A percentile compares a stretch with the other conserved stretches of the same genome.
These are phyloP conservation scores for Drosophila kokeensis DNA, from an alignment of 2,888 invertebrate species.

Conservation along the genomic window DNA sequence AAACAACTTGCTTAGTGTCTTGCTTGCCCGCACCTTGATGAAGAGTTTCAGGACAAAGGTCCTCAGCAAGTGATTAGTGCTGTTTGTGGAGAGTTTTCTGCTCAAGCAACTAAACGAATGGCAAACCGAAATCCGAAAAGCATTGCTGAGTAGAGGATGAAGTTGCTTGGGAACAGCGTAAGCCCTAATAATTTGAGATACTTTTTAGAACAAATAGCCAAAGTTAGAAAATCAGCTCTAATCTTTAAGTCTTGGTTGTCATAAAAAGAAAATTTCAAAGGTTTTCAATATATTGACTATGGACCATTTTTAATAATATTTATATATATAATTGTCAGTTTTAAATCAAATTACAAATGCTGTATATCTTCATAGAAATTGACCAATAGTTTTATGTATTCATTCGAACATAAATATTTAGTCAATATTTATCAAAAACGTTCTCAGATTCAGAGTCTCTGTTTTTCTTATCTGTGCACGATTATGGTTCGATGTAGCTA, in stretches of 20 bases:
- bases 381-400: background rate
- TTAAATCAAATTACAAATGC: background rate
- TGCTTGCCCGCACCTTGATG: background rate
- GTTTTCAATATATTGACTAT: background rate
- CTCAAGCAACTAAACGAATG: constrained; percentile 13
- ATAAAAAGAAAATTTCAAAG: background rate
- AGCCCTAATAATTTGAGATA: background rate
- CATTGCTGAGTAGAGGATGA: background rate
- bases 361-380: background rate
- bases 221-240: background rate
- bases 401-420: background rate
- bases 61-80: constrained; percentile 52
- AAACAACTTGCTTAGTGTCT: background rate
- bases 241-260: background rate
- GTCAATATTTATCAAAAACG: background rate
- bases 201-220: background rate
- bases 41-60: constrained; percentile 10
- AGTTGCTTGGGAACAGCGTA: background rate
- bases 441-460: background rate
- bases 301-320: background rate
- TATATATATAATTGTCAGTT: too few species aligned
- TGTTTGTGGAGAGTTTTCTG: constrained; percentile 17
- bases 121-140: background rate
- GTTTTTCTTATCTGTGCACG: background rate
- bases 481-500: background rate